phyloP scores from a whole-genome alignment of 2,888 invertebrate species.

The Phortica magna region DNA sequence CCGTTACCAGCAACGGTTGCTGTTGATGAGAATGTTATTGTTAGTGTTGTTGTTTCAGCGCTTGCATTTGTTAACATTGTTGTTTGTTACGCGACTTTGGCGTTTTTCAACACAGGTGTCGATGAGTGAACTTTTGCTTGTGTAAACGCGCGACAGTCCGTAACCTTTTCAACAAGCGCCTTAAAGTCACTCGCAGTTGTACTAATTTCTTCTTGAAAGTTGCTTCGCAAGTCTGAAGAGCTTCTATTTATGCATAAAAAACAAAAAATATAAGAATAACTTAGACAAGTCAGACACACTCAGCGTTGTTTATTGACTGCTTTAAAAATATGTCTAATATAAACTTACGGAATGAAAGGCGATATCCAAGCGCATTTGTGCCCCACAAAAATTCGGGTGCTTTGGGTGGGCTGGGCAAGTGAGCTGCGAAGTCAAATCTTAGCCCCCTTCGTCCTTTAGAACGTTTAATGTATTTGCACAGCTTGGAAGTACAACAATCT shows the following conservation, averaged over 20 bases:
- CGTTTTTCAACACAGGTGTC: constrained; percentile 59
- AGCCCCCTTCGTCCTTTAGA: too few species aligned
- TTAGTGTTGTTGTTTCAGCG: constrained; percentile 55
- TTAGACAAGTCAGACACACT: neutral
- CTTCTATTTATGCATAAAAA: neutral
- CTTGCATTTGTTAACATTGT: neutral
- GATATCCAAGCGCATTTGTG: too few species aligned
- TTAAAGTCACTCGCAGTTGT: constrained; percentile 11
- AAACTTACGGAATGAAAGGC: too few species aligned
- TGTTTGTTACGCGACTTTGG: neutral
- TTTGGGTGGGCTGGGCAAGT: too few species aligned
- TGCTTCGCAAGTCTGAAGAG: neutral
- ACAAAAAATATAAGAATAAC: too few species aligned
- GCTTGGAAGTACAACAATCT: too few species aligned
- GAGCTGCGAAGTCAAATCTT: too few species aligned
- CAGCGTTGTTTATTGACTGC: neutral
- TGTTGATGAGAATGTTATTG: constrained; percentile 51
- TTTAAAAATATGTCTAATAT: too few species aligned
- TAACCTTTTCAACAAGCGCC: constrained; percentile 1
- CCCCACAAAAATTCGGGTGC: too few species aligned
- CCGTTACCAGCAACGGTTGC: constrained; percentile 44
- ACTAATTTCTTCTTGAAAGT: neutral
- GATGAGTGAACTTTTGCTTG: constrained; percentile 59
- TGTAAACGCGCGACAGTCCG: neutral
- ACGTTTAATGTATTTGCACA: too few species aligned